Evolutionary conservation across 2,888 invertebrate genomes (phyloP).

Genomic region (Eristalis tenax): DNA sequence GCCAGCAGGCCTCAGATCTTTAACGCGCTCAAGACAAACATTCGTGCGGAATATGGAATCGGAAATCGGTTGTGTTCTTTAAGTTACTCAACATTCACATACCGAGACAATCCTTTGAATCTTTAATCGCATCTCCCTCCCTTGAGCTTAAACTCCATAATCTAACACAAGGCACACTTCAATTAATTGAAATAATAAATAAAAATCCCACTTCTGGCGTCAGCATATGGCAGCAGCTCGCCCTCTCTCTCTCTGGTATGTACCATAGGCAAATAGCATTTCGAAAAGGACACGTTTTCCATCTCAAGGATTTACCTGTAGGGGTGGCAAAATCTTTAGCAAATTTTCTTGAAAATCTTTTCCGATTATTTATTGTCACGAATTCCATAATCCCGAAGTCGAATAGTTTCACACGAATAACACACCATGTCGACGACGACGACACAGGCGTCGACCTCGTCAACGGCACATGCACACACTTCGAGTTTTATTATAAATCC

Average conservation of each 20-base stretch:
- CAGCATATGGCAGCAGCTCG: neutral
- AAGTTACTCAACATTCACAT: no score
- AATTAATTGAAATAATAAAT: slow-evolving; percentile 7
- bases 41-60: no score
- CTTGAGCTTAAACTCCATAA: neutral
- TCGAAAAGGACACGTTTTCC: slow-evolving; percentile 52
- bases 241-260: neutral
- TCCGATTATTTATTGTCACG: slow-evolving; percentile 69
- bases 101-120: neutral
- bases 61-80: no score
- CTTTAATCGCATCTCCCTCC: neutral
- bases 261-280: slow-evolving; percentile 31
- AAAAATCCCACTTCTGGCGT: neutral
- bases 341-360: slow-evolving; percentile 66
- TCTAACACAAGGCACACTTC: slow-evolving; percentile 1
- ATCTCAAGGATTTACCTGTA: slow-evolving; percentile 61
- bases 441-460: neutral
- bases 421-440: slow-evolving; percentile 9
- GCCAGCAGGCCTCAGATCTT: no score
- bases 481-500: slow-evolving; percentile 54
- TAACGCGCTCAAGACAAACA: no score
- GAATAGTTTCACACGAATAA: slow-evolving; percentile 71
- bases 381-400: slow-evolving; percentile 68
- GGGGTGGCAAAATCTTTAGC: slow-evolving; percentile 40
- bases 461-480: slow-evolving; percentile 38